Evolutionary conservation across 2,113 vertebrate genomes (phyloP), one percentile per base, ranked within the genome.

Genomic region (Trematocara zebra): DNA sequence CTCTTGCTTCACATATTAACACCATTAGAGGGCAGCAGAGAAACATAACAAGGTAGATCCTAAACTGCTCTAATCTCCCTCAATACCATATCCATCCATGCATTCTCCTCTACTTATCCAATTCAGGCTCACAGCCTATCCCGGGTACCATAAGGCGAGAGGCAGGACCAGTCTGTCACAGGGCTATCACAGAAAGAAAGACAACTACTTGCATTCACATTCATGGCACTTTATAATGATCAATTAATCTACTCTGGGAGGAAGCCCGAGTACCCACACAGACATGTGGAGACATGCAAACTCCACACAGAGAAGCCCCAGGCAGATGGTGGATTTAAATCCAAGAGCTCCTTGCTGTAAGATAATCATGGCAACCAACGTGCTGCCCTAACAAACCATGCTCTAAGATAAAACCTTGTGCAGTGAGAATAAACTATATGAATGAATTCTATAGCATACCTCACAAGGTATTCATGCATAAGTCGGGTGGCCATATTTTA

Each of bases 1-100:
- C 35, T 64, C 33, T 64, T 74, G 14, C 6, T 74, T 74, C n/a
- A 69, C 69, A 54, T n/a, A 44, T 57, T 20, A 54, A 28, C 2
- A 5, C 92, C 90, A 76, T 3, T 2, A 88, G 92, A 33, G 84
- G 92, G 90, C 82, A 85, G 80, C 88, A 91, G 40, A 23, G 7
- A 53, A 57, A 78, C 78, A 83, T 6, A 1, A 49, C 15, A 56
- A 35, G 3, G 37, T 37, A n/a, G 20, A 6, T 0, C 3, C 20
- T 14, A 1, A 51, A 51, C 6, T 53, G 4, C 10, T 35, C 6
- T 67, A 47, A 14, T 81, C 28, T n/a, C 8, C 33, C 17, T 37
- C 33, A 20, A 64, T 37, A 64, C 18, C 0, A 64, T 37, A 37
- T 37, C 59, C 33, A 64, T 64, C 31, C 31, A 37, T 64, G 33